A percentile compares a stretch with the other conserved stretches of the same genome.
phyloP scores from a whole-genome alignment of 2,888 invertebrate species.

The Lycocerus yunnanus region DNA sequence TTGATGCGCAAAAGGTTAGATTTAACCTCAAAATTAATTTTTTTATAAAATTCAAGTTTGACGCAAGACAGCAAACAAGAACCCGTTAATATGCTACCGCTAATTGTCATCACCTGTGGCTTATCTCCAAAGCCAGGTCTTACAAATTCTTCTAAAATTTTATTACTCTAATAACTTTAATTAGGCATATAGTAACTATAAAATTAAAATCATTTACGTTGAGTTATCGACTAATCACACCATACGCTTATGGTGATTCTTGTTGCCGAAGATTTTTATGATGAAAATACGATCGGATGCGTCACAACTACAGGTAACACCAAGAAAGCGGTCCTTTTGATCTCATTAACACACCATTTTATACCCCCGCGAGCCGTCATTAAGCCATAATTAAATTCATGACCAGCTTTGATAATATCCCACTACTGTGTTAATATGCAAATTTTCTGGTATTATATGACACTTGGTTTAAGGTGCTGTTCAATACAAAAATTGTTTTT shows the following conservation, averaged over 20 bases:
- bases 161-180: background rate
- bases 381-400: conserved; percentile 11
- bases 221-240: background rate
- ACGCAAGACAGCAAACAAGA: background rate
- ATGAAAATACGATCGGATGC: background rate
- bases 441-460: background rate
- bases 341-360: conserved; percentile 33
- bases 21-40: background rate
- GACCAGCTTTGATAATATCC: conserved; percentile 10
- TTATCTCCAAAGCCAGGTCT: background rate
- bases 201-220: background rate
- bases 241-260: background rate
- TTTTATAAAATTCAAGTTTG: background rate
- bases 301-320: conserved; percentile 23
- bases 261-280: background rate
- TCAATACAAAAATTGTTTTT: background rate
- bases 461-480: background rate
- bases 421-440: conserved; percentile 3
- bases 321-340: conserved; percentile 34
- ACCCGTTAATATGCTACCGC: background rate
- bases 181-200: background rate
- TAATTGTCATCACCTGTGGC: background rate
- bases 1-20: too few species aligned
- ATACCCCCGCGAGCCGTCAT: conserved; percentile 7
- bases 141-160: background rate